Conservation (phyloP, 1,140 invertebrate species). For the Argopecten irradians region DNA sequence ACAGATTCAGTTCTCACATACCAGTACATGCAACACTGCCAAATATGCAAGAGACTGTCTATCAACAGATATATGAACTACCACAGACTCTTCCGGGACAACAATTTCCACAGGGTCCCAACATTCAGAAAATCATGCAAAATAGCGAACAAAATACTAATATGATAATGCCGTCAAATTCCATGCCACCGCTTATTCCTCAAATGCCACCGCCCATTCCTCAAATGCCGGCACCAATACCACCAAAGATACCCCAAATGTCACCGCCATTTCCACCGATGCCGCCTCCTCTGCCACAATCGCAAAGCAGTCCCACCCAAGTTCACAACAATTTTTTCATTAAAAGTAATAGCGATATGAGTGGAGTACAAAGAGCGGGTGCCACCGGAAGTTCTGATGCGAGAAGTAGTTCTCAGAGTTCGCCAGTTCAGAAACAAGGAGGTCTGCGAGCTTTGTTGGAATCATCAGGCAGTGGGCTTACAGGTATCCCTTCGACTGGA, state of each 20-base stretch:
- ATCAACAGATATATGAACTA: conserved; percentile 2
- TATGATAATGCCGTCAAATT: not conserved
- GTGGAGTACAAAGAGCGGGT: not conserved
- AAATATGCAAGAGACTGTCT: not conserved
- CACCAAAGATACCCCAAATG: too few species aligned
- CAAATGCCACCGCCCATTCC: too few species aligned
- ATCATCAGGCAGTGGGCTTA: not conserved
- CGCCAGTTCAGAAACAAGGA: not conserved
- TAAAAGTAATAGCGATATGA: not conserved
- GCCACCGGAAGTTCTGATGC: not conserved
- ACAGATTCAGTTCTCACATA: not conserved
- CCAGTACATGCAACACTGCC: not conserved
- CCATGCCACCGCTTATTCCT: not conserved
- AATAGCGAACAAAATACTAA: not conserved
- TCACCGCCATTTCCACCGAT: not conserved
- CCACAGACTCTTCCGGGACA: not conserved
- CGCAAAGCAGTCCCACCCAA: not conserved
- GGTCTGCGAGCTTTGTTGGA: not conserved
- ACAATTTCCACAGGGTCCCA: not conserved
- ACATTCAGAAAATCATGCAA: not conserved
- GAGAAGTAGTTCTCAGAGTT: not conserved
- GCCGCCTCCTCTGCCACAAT: not conserved
- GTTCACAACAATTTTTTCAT: not conserved
- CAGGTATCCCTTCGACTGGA: not conserved
- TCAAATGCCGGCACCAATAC: too few species aligned